These are phyloP conservation scores for Sialis lutaria DNA, from an alignment of 2,888 invertebrate species.

Conservation along the genomic window DNA sequence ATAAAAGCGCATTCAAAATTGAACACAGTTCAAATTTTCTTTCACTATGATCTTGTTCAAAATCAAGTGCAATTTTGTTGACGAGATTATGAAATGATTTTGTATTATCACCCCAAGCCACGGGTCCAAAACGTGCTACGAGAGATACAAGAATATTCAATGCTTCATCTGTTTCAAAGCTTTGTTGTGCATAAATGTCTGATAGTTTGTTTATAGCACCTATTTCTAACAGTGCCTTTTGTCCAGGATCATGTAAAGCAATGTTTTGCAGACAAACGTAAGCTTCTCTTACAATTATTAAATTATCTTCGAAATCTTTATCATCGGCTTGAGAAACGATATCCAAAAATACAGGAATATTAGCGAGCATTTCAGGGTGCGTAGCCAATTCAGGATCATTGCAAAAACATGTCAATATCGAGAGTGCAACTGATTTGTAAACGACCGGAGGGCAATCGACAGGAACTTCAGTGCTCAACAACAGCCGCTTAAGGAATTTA, in stretches of 20 bases:
- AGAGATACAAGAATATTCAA: slow-evolving; percentile 61
- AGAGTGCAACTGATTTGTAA: slow-evolving; percentile 80
- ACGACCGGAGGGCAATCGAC: slow-evolving; percentile 78
- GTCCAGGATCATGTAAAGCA: slow-evolving; percentile 60
- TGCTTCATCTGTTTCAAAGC: slow-evolving; percentile 80
- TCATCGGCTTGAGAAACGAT: slow-evolving; percentile 73
- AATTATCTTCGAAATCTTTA: slow-evolving; percentile 68
- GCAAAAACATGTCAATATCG: slow-evolving; percentile 74
- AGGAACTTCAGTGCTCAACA: slow-evolving; percentile 58
- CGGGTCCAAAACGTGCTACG: slow-evolving; percentile 50
- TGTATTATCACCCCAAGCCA: slow-evolving; percentile 62
- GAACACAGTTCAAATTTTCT: slow-evolving; percentile 77
- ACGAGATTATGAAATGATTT: slow-evolving; percentile 66
- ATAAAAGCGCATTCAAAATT: slow-evolving; percentile 56
- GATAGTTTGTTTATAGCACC: slow-evolving; percentile 69
- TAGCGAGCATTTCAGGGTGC: slow-evolving; percentile 67
- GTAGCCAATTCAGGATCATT: slow-evolving; percentile 62
- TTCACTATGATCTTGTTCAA: slow-evolving; percentile 76
- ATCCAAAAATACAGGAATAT: slow-evolving; percentile 66
- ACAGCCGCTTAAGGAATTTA: slow-evolving; percentile 63
- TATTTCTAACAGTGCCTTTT: slow-evolving; percentile 58
- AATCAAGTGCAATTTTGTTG: slow-evolving; percentile 69
- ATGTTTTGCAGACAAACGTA: slow-evolving; percentile 70
- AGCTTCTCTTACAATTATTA: slow-evolving; percentile 74
- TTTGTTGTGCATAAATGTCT: slow-evolving; percentile 72